Base-by-base conservation (phyloP, 2,797 vertebrate species). In the Sardinella longiceps region DNA sequence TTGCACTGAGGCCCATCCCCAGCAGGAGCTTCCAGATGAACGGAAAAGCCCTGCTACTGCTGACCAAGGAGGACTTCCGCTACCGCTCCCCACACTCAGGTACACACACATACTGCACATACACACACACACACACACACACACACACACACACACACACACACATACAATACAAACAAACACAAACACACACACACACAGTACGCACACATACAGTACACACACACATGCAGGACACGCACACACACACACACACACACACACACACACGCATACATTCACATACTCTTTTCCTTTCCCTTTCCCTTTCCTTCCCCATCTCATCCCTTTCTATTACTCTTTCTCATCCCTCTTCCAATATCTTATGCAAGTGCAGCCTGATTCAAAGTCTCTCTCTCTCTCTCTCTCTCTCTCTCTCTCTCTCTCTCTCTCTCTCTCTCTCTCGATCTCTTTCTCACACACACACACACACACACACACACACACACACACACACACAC, bases 61-160 rank as follows among this genome's bases (percentile, higher is more conserved):
- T 99, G 91, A 99, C 98, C 93, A 99, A 99, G 96, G 98, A 99
- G 92, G 98, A 99, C 93, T 99, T 99, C 91, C 96, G 98, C 92
- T 99, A 98, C 92, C 94, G 98, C 87, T 99, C 97, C 80, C 97
- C 97, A 60, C 97, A 98, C 94, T 99, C 98, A 83, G 98, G 98
- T 99, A 93, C 95, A 91, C 20, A 56, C 53, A 56, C 53, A 23
- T 20, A 23, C 53, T 20, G n/a, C 53, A 56, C 53, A 56, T 6
- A 56, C 20, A 5, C 53, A 23, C 60, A 33, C 28, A 33, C 28
- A 33, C 58, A 63, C 58, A 30, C 60, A 30, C 25, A 14, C 25
- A 66, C 25, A 66, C 25, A 30, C 60, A 30, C 60, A 66, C 60
- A 63, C 58, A 63, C 58, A 63, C 58, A 63, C 58, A 63, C 58